Conservation (phyloP, 2,113 vertebrate species). For the Paraplagusia blochii region DNA sequence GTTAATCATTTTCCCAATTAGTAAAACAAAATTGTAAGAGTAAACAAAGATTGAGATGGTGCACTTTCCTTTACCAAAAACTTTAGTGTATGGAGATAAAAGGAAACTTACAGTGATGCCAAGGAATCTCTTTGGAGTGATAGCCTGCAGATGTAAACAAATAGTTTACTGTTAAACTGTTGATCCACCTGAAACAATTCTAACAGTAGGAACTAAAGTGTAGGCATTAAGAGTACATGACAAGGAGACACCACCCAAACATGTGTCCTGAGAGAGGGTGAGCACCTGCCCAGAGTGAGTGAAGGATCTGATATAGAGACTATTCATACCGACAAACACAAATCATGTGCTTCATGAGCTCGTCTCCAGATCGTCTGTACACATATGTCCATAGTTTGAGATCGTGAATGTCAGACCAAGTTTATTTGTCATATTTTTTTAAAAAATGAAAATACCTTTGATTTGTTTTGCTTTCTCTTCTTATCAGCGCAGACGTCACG, state of each 20-base stretch:
- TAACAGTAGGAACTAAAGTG: not conserved
- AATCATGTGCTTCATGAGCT: slow-evolving; percentile 46
- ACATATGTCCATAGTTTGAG: not conserved
- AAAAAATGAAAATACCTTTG: slow-evolving; percentile 80
- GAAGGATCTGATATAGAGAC: slow-evolving; percentile 21
- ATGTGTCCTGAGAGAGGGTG: slow-evolving; percentile 1
- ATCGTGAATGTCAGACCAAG: accelerated
- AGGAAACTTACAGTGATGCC: slow-evolving; percentile 84
- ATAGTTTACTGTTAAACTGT: not conserved
- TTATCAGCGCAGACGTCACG: slow-evolving; percentile 83
- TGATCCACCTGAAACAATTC: not conserved
- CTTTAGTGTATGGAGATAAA: not conserved
- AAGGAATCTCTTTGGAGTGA: slow-evolving; percentile 94
- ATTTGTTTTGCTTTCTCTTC: slow-evolving; percentile 89
- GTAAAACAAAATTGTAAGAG: too few species aligned
- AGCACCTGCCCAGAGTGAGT: slow-evolving; percentile 25
- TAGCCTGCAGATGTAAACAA: slow-evolving; percentile 74
- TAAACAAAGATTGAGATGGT: too few species aligned
- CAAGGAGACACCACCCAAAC: not conserved
- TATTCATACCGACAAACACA: slow-evolving; percentile 56
- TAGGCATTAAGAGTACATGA: not conserved
- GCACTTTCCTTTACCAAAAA: too few species aligned
- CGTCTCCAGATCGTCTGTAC: slow-evolving; percentile 51
- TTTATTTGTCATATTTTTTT: not conserved
- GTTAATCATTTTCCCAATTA: too few species aligned